Percentiles rank a stretch among this genome's conserved stretches.
phyloP scores from a whole-genome alignment of 2,888 invertebrate species.

The Drosophila formosana region DNA sequence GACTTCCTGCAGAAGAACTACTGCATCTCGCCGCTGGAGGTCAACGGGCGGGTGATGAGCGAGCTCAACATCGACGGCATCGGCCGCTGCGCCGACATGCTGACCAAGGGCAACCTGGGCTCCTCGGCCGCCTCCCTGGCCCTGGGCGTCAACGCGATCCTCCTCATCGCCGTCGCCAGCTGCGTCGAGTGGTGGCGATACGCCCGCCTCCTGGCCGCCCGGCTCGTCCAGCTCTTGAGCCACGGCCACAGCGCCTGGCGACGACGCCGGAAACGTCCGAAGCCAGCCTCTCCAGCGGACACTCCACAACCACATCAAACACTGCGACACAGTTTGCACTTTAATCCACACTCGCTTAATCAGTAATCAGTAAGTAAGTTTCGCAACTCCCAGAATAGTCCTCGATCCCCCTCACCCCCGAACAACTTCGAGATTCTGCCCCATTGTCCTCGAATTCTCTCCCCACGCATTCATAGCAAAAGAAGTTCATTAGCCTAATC shows the following conservation, averaged over 20 bases:
- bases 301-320: neutral
- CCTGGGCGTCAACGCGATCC: constrained; percentile 79
- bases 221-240: constrained; percentile 54
- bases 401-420: neutral
- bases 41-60: constrained; percentile 91
- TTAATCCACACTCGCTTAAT: constrained; percentile 45
- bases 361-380: constrained; percentile 56
- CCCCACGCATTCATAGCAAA: neutral
- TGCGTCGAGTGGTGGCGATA: constrained; percentile 73
- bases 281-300: neutral
- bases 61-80: constrained; percentile 88
- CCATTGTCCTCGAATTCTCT: neutral
- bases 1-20: constrained; percentile 91
- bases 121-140: constrained; percentile 85
- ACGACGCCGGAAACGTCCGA: constrained; percentile 64
- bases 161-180: constrained; percentile 79
- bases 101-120: constrained; percentile 88
- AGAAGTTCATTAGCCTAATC: constrained; percentile 1
- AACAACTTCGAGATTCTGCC: too few relatives aligned
- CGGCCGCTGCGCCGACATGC: constrained; percentile 89
- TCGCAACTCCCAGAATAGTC: neutral
- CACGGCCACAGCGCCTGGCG: constrained; percentile 59
- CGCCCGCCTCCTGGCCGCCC: constrained; percentile 46
- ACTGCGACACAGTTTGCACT: constrained; percentile 35
- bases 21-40: constrained; percentile 94